phyloP scores from a whole-genome alignment of 2,113 vertebrate species.

The Sylvietta virens region DNA sequence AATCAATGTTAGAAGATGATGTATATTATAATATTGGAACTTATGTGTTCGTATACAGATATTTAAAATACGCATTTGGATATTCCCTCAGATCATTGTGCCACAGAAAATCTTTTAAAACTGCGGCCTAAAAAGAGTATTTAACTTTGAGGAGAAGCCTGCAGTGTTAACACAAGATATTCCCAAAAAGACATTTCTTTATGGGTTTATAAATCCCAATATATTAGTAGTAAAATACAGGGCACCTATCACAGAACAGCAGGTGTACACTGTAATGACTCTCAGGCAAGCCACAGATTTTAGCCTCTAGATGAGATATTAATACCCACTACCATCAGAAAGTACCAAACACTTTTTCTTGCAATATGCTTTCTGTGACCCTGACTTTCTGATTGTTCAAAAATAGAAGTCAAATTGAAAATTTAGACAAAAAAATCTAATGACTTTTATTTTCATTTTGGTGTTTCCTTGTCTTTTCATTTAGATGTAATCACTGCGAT shows the following conservation, averaged over 20 bases:
- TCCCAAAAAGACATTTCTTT: background rate
- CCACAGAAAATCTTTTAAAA: background rate
- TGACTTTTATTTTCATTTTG: background rate
- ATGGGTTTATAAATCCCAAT: background rate
- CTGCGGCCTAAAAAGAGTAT: accelerated
- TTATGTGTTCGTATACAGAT: background rate
- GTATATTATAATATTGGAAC: background rate
- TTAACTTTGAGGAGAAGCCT: background rate
- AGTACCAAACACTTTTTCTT: background rate
- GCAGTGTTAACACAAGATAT: background rate
- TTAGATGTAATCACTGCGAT: conserved; percentile 6
- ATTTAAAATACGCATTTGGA: background rate
- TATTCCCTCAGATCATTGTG: background rate
- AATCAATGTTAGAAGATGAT: background rate
- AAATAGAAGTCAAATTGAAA: background rate
- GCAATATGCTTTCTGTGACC: background rate
- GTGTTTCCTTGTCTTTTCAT: conserved; percentile 19
- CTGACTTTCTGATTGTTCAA: background rate
- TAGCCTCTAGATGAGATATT: background rate
- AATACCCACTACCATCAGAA: background rate
- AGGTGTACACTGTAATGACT: background rate
- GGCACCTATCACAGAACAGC: background rate
- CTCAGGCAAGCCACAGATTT: background rate
- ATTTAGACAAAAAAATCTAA: background rate
- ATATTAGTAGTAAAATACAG: background rate